Base-by-base conservation (phyloP, 2,113 vertebrate genomes). In the Pangasianodon hypophthalmus region DNA sequence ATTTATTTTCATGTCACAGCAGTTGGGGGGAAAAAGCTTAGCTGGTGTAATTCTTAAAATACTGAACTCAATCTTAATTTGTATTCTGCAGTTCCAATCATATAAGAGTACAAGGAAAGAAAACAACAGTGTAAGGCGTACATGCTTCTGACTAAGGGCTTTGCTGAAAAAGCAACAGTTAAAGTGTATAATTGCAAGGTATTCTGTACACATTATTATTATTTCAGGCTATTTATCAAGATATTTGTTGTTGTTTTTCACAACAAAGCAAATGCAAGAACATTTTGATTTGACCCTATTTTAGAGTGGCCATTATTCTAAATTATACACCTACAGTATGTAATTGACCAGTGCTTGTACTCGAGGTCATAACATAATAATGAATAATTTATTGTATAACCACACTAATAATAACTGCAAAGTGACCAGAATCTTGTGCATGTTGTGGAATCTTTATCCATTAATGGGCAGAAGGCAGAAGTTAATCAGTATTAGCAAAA, bases 41-140 rank as follows among this genome's bases (percentile, higher is more conserved):
- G 84, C 87, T 84, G 41, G 46, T 48, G 19, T 71, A 75, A 87
- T 88, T 85, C 24, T 37, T 56, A 71, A 69, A 54, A 81, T 64
- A 64, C 85, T 44, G 26, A 29, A 85, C 87, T 90, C 87, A 91
- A 82, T 91, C 85, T 86, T 84, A 71, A 89, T 91, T 89, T 87
- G 75, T 60, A 58, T 71, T 67, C 62, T 86, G 82, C 32, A 26
- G 60, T 75, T 84, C 54, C 26, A 67, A 46, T 56, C 44, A 90
- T 75, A 56, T 56, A 88, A 81, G 6, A 67, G 50, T 2, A 77
- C 52, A 54, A 44, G 32, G 32, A 77, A 16, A 71, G n/a, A 87
- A 87, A 86, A 54, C 37, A 50, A 46, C 52, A 62, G 56, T 24
- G 24, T 6, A 58, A 85, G 32, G 54, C 48, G 73, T 79, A 24